A percentile compares a stretch with the other conserved stretches of the same genome.
phyloP scores from a whole-genome alignment of 2,888 invertebrate genomes.

The Chironomus riparius region DNA sequence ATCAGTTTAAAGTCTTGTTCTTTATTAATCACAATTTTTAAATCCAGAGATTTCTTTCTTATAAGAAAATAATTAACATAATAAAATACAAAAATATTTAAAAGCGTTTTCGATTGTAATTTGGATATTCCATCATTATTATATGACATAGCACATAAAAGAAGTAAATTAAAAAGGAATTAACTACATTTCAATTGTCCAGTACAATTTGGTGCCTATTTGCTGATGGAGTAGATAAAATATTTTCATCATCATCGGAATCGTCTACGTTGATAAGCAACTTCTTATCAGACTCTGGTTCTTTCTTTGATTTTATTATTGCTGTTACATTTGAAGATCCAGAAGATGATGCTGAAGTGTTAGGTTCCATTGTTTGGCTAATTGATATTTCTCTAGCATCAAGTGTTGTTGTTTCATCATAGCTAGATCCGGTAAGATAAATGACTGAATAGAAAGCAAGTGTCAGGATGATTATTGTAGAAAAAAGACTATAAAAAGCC shows the following conservation, averaged over 20 bases:
- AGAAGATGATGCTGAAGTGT: neutral
- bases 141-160: neutral
- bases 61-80: neutral
- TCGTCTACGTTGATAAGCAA: neutral
- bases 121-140: neutral
- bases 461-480: neutral
- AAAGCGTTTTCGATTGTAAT: neutral
- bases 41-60: neutral
- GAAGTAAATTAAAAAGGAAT: neutral
- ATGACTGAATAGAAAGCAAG: neutral
- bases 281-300: neutral
- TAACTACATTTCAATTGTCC: neutral
- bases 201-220: neutral
- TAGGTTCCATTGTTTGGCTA: neutral
- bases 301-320: neutral
- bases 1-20: neutral
- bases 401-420: neutral
- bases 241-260: neutral
- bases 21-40: neutral
- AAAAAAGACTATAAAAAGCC: conserved; percentile 3
- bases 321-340: neutral
- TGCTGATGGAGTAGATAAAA: neutral
- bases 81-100: neutral
- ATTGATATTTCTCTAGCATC: neutral
- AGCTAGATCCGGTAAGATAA: neutral